Conservation (phyloP, 1,140 invertebrate genomes). For the Drosophila kanapiae region DNA sequence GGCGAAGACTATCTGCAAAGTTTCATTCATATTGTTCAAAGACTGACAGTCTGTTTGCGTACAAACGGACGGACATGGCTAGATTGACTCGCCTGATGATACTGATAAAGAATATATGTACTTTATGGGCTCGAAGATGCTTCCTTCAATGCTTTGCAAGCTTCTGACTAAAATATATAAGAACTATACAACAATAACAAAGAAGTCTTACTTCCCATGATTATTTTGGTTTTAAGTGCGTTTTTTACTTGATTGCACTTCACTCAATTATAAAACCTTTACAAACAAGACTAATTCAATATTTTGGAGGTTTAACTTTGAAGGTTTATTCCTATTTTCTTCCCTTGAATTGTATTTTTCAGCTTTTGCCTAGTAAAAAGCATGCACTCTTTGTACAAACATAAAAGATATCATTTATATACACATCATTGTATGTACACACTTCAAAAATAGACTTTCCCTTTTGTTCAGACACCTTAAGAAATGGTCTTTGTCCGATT, state of each 20-base stretch:
- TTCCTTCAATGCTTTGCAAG: too few relatives aligned
- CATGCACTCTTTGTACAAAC: constrained; percentile 1
- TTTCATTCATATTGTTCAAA: too few relatives aligned
- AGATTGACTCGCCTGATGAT: too few relatives aligned
- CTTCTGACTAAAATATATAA: too few relatives aligned
- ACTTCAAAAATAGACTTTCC: constrained; percentile 7
- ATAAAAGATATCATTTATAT: not conserved
- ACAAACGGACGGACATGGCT: too few relatives aligned
- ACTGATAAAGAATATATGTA: too few relatives aligned
- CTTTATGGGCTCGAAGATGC: too few relatives aligned
- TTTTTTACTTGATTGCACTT: not conserved
- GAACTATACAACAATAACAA: too few relatives aligned
- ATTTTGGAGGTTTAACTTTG: not conserved
- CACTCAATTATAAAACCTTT: not conserved
- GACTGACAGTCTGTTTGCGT: too few relatives aligned
- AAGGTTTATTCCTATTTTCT: not conserved
- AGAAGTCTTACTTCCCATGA: not conserved
- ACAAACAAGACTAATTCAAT: not conserved
- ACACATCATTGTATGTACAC: not conserved
- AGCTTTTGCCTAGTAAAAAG: too few relatives aligned
- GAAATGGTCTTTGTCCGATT: constrained; percentile 8
- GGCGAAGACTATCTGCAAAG: too few relatives aligned
- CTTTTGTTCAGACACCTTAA: constrained; percentile 1
- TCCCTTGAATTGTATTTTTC: not conserved
- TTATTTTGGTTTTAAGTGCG: not conserved